Conservation (phyloP, 2,888 invertebrate species). For the Eupeodes luniger region DNA sequence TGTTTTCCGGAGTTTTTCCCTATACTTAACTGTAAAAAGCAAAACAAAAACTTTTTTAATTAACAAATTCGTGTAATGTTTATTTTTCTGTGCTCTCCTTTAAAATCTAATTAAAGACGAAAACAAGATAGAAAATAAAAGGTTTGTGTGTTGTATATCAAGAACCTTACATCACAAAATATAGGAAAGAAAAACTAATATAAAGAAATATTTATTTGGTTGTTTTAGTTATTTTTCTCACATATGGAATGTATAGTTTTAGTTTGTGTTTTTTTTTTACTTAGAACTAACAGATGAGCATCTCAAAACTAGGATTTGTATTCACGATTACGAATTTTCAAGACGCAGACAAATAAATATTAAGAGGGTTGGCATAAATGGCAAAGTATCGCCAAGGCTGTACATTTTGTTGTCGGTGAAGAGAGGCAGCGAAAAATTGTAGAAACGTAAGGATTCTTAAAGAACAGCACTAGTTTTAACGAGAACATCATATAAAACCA, state of each 20-base stretch:
- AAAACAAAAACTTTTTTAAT: not conserved
- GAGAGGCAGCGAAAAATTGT: not conserved
- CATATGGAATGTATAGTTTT: not conserved
- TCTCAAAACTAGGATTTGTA: not conserved
- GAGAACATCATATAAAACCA: conserved; percentile 4
- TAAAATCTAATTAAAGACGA: not conserved
- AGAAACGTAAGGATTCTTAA: not conserved
- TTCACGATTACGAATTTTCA: not conserved
- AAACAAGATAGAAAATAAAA: not conserved
- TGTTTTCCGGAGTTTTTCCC: not conserved
- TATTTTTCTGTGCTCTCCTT: not conserved
- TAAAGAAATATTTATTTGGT: not conserved
- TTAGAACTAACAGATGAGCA: not conserved
- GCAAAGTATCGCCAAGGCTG: not conserved
- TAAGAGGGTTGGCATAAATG: not conserved
- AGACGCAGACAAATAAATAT: not conserved
- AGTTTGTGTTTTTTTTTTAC: not conserved
- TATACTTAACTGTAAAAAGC: not conserved
- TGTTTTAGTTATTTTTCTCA: conserved; percentile 7
- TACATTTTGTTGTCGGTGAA: not conserved
- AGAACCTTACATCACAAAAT: conserved; percentile 31
- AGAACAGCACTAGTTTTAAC: not conserved
- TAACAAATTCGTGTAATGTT: conserved; percentile 12
- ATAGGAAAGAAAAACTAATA: not conserved
- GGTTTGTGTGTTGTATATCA: conserved; percentile 26